Evolutionary conservation across 2,797 vertebrate genomes (phyloP).

Genomic region (Girardinus metallicus): DNA sequence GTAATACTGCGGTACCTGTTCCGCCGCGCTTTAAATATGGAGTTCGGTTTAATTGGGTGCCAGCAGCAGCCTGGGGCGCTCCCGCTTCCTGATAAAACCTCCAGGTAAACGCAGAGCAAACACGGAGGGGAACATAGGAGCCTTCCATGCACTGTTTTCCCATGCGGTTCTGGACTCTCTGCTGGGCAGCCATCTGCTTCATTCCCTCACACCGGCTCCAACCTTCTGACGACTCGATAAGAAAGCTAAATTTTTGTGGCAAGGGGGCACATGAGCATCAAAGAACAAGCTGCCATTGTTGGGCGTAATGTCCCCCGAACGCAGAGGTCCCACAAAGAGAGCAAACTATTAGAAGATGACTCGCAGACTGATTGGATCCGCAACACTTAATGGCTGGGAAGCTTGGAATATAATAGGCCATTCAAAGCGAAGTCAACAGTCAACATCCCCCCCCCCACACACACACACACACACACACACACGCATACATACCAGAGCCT

Average conservation of each 20-base stretch:
- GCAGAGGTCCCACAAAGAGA: slow-evolving; percentile 22
- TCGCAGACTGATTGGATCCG: slow-evolving; percentile 57
- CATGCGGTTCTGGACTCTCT: slow-evolving; percentile 42
- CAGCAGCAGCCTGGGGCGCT: slow-evolving; percentile 13
- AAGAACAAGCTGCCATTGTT: background rate
- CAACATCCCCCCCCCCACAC: slow-evolving; percentile 35
- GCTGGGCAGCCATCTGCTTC: slow-evolving; percentile 75
- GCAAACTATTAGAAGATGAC: slow-evolving; percentile 37
- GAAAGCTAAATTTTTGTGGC: background rate
- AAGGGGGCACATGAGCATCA: background rate
- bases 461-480: slow-evolving; percentile 37
- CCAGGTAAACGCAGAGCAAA: slow-evolving; percentile 43
- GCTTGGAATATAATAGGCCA: slow-evolving; percentile 66
- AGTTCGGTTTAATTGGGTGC: slow-evolving; percentile 19
- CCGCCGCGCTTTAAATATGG: slow-evolving; percentile 15
- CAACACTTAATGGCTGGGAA: slow-evolving; percentile 61
- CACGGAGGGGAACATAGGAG: slow-evolving; percentile 32
- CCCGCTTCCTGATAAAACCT: slow-evolving; percentile 23
- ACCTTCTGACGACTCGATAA: slow-evolving; percentile 27
- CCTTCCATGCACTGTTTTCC: slow-evolving; percentile 39
- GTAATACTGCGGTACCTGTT: slow-evolving; percentile 33
- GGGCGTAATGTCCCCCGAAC: slow-evolving; percentile 18
- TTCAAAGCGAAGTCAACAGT: slow-evolving; percentile 69
- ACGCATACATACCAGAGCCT: slow-evolving; percentile 53
- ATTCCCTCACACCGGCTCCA: slow-evolving; percentile 48